These are phyloP conservation scores for Meleagris gallopavo DNA, from an alignment of 2,113 vertebrate species.

Conservation along the genomic window DNA sequence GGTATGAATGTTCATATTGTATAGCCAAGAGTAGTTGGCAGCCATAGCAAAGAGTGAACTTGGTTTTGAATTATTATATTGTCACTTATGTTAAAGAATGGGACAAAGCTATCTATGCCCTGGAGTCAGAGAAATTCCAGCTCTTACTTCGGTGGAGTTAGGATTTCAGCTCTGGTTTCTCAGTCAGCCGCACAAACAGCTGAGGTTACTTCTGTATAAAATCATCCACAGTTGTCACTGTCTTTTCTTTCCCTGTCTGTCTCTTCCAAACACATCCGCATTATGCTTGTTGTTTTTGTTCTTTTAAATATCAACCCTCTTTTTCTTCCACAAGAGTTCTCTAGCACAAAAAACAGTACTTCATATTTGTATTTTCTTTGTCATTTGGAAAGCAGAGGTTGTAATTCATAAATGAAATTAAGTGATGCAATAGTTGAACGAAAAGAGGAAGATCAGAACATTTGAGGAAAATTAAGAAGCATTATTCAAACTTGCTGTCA, in stretches of 20 bases:
- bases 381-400: neutral
- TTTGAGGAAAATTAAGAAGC: neutral
- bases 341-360: neutral
- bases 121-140: neutral
- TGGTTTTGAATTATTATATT: neutral
- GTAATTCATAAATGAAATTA: neutral
- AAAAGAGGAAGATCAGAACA: neutral
- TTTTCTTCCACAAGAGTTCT: neutral
- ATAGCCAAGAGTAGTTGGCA: neutral
- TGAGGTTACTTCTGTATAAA: neutral
- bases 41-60: neutral
- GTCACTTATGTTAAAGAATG: neutral
- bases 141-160: neutral
- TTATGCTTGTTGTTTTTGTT: neutral
- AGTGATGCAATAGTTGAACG: neutral
- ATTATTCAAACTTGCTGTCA: neutral
- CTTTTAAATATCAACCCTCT: neutral
- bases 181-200: neutral
- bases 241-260: neutral
- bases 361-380: neutral
- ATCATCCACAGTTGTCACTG: neutral
- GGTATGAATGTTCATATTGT: neutral
- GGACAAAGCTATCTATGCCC: neutral
- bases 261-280: neutral
- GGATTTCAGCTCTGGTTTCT: neutral